A percentile compares a stretch with the other conserved stretches of the same genome.
phyloP scores from a whole-genome alignment of 2,888 invertebrate species.

The Julus scanicus region DNA sequence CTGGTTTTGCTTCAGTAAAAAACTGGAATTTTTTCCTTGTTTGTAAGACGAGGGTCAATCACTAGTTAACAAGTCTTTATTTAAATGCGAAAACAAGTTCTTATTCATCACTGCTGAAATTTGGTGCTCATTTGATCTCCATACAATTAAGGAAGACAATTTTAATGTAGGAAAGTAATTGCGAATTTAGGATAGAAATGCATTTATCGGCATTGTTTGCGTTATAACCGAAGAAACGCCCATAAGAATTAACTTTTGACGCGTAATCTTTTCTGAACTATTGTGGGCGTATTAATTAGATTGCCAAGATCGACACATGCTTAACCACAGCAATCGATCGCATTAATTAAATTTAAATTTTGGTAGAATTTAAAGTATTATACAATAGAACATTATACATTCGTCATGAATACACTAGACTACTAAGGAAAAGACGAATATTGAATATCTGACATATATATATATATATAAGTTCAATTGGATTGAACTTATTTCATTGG shows the following conservation, averaged over 20 bases:
- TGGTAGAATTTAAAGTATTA: no score
- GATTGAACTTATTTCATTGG: no score
- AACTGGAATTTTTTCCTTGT: neutral
- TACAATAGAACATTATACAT: no score
- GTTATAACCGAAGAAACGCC: neutral
- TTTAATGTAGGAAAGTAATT: slow-evolving; percentile 16
- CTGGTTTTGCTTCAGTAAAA: neutral
- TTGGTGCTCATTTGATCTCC: neutral
- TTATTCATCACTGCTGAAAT: neutral
- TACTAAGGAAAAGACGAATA: no score
- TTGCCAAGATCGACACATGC: no score
- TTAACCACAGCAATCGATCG: no score
- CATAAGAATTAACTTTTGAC: neutral
- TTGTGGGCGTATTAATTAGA: neutral
- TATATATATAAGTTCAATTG: no score
- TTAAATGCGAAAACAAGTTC: neutral
- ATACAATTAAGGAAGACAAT: slow-evolving; percentile 5
- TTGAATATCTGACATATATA: no score
- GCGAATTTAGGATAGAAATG: neutral
- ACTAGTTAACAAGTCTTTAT: neutral
- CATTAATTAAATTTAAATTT: no score
- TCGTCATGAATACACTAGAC: no score
- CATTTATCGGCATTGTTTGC: neutral
- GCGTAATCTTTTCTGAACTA: neutral
- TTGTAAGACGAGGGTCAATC: neutral